Evolutionary conservation across 1,140 invertebrate genomes (phyloP).

Genomic region (Lasioglossum albipes): DNA sequence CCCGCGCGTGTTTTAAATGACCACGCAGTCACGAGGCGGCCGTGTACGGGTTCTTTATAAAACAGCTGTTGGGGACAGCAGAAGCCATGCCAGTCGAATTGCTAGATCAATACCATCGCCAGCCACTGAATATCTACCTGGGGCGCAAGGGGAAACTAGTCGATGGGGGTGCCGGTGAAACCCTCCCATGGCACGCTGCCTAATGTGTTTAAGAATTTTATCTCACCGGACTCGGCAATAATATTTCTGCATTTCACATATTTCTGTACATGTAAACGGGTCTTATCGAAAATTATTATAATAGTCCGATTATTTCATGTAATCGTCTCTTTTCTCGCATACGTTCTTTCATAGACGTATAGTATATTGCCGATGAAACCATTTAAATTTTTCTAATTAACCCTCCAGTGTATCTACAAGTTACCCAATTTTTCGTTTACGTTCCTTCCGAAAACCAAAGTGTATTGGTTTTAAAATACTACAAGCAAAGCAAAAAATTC

Average conservation of each 20-base stretch:
- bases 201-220: background rate
- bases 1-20: conserved; percentile 59
- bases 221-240: background rate
- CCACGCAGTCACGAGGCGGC: conserved; percentile 34
- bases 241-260: background rate
- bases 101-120: conserved; percentile 64
- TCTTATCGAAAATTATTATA: no score
- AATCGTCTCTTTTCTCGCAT: no score
- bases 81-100: conserved; percentile 58
- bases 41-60: conserved; percentile 58
- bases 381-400: no score
- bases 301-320: no score
- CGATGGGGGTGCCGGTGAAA: conserved; percentile 10
- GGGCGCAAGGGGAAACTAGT: conserved; percentile 21
- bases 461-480: no score
- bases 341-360: no score
- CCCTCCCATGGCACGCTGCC: background rate
- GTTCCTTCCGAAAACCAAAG: no score
- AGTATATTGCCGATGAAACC: no score
- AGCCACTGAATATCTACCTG: conserved; percentile 30
- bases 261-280: background rate
- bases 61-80: conserved; percentile 65
- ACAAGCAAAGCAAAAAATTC: no score
- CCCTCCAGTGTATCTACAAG: no score
- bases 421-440: no score